Percentiles rank a stretch among this genome's conserved stretches.
Conservation (phyloP, 2,797 vertebrate genomes). For the Diglossa cyanea region DNA sequence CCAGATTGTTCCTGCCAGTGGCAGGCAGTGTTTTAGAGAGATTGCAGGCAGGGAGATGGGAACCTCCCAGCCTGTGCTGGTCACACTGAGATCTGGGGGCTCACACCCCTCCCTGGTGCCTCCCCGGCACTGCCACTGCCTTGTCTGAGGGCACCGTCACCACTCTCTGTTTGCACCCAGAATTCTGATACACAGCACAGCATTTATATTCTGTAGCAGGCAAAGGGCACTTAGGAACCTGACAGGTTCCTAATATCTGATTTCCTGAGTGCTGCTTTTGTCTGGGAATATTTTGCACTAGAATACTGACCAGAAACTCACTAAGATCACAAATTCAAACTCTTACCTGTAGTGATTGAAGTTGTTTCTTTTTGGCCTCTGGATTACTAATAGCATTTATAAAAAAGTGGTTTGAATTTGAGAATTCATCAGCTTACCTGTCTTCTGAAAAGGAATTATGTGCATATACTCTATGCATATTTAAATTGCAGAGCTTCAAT, state of each 20-base stretch:
- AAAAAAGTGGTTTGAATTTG: not conserved
- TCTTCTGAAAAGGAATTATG: not conserved
- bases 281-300: not conserved
- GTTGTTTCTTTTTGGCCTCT: not conserved
- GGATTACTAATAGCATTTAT: not conserved
- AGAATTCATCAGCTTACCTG: not conserved
- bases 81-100: not conserved
- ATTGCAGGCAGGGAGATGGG: not conserved
- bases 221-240: not conserved
- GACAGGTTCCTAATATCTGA: not conserved
- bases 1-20: not conserved
- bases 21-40: not conserved
- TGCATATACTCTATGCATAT: not conserved
- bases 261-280: not conserved
- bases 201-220: fast-evolving
- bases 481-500: not conserved
- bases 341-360: not conserved
- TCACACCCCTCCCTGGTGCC: not conserved
- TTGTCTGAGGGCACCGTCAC: not conserved
- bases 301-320: not conserved
- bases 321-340: not conserved
- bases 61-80: not conserved
- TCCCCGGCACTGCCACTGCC: not conserved
- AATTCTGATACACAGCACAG: fast-evolving
- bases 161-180: fast-evolving